These are phyloP conservation scores for Sorex maritimensis DNA, from an alignment of 2,797 vertebrate species.

Conservation along the genomic window DNA sequence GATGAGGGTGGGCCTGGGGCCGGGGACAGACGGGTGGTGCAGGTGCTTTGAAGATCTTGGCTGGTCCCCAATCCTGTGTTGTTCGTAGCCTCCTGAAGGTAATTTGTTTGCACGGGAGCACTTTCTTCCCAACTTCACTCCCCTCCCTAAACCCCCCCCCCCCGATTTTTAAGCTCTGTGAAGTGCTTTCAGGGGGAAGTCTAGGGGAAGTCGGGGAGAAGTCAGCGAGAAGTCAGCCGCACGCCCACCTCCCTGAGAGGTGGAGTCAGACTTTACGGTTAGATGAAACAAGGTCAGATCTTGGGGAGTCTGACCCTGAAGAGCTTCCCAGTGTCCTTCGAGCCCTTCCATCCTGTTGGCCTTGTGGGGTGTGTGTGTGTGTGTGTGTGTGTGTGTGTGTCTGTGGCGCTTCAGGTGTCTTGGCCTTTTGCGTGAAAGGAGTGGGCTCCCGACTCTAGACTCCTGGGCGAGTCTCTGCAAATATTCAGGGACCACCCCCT, in stretches of 20 bases:
- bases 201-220: no score
- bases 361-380: neutral
- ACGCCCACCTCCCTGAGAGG: neutral
- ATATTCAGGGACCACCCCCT: neutral
- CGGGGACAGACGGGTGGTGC: neutral
- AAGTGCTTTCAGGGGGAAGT: neutral
- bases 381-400: no score
- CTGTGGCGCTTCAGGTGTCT: neutral
- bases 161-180: neutral
- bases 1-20: no score
- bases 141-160: neutral
- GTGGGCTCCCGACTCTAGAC: neutral
- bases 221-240: neutral
- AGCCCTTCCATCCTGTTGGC: neutral
- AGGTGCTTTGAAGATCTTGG: neutral
- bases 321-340: neutral
- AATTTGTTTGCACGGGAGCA: conserved; percentile 25
- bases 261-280: neutral
- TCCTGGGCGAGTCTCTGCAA: neutral
- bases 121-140: neutral
- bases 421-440: neutral
- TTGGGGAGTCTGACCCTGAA: neutral
- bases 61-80: neutral
- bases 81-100: neutral
- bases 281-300: neutral